Percentiles rank a stretch among this genome's conserved stretches.
Conservation (phyloP, 2,797 vertebrate genomes). For the Melanotaenia trifasciata region DNA sequence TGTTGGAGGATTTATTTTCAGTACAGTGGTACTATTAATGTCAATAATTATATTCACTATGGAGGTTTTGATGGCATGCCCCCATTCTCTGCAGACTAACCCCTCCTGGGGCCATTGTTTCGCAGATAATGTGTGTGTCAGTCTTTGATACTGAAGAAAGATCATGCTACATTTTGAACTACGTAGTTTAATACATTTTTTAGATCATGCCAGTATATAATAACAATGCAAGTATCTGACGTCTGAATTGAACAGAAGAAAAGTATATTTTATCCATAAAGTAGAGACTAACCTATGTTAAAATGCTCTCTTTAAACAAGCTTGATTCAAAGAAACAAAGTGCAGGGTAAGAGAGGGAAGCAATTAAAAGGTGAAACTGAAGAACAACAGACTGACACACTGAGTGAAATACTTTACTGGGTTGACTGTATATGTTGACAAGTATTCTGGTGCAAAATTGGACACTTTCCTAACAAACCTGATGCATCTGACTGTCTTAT, state of each 20-base stretch:
- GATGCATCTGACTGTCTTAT: neutral
- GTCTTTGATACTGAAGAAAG: conserved; percentile 34
- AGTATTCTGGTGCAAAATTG: neutral
- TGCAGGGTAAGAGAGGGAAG: conserved; percentile 7
- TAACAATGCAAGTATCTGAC: neutral
- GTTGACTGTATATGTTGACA: neutral
- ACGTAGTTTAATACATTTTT: conserved; percentile 31
- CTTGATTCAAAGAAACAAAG: too few relatives aligned
- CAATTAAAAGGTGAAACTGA: conserved; percentile 34
- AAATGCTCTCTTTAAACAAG: neutral
- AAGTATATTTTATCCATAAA: conserved; percentile 18
- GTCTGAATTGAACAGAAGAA: conserved; percentile 11
- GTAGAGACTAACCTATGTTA: neutral
- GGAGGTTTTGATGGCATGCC: conserved; percentile 44
- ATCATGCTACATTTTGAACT: conserved; percentile 19
- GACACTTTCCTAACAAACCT: conserved; percentile 9
- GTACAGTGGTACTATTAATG: conserved; percentile 26
- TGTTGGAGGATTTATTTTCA: conserved; percentile 1
- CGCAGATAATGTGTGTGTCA: conserved; percentile 34
- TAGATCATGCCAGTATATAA: too few relatives aligned
- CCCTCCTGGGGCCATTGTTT: conserved; percentile 34
- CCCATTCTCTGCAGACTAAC: conserved; percentile 39
- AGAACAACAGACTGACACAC: neutral
- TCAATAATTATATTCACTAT: conserved; percentile 44
- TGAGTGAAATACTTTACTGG: neutral